Conservation (phyloP, 2,797 vertebrate genomes). For the Coluber constrictor region DNA sequence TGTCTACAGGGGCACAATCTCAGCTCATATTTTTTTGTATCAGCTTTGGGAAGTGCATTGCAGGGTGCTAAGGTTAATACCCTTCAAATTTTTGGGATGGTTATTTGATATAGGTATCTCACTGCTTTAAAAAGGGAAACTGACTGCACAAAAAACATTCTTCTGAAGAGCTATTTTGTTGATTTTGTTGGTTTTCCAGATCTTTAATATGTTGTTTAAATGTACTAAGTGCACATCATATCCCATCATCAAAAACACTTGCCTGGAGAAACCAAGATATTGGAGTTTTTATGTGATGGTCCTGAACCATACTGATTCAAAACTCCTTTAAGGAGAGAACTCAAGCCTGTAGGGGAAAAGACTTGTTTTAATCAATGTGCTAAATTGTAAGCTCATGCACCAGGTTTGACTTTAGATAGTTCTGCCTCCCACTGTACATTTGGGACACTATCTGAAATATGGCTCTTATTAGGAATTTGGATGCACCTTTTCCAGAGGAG, state of each 20-base stretch:
- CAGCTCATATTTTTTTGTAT: background rate
- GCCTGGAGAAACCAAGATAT: background rate
- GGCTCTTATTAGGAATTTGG: background rate
- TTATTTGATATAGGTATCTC: background rate
- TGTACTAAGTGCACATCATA: background rate
- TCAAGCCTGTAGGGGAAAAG: background rate
- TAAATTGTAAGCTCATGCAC: background rate
- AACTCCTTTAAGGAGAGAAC: background rate
- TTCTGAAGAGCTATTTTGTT: background rate
- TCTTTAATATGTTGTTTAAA: background rate
- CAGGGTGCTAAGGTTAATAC: background rate
- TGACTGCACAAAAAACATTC: background rate
- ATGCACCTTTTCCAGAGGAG: background rate
- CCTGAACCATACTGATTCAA: background rate
- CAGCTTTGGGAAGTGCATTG: background rate
- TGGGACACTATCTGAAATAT: background rate
- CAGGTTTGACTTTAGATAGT: background rate
- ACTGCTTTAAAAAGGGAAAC: background rate
- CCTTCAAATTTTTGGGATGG: background rate
- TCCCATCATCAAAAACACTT: background rate
- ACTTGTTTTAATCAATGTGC: background rate
- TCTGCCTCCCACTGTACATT: background rate
- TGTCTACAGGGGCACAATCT: background rate
- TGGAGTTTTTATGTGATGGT: background rate
- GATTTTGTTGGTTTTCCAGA: background rate